Conservation (phyloP, 2,888 invertebrate genomes). For the Heliothis peltigera region DNA sequence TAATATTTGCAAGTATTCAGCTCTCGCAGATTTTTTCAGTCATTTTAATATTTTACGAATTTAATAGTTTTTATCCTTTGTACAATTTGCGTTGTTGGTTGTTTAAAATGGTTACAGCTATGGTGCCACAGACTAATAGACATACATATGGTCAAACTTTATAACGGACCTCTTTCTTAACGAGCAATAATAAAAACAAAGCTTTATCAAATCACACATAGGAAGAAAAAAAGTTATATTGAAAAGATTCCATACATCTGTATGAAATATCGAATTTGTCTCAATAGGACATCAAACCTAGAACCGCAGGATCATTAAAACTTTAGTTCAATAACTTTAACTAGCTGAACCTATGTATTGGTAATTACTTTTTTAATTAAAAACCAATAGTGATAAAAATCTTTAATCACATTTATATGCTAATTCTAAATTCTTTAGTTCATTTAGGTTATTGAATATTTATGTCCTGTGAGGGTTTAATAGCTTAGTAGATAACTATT, state of each 20-base stretch:
- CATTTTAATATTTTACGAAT: too few relatives aligned
- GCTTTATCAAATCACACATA: too few relatives aligned
- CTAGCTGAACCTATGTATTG: neutral
- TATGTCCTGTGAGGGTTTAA: neutral
- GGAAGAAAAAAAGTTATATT: too few relatives aligned
- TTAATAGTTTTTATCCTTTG: too few relatives aligned
- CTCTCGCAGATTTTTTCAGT: too few relatives aligned
- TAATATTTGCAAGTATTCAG: neutral
- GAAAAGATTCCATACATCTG: neutral
- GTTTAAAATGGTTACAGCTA: too few relatives aligned
- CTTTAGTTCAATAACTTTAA: neutral
- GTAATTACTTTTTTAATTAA: slow-evolving; percentile 32
- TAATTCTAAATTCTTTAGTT: slow-evolving; percentile 22
- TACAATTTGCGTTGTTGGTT: too few relatives aligned
- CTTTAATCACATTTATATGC: slow-evolving; percentile 34
- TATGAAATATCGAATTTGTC: neutral
- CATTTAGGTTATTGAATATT: slow-evolving; percentile 18
- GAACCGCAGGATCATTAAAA: neutral
- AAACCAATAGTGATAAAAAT: slow-evolving; percentile 31
- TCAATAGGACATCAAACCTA: neutral
- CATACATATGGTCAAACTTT: too few relatives aligned
- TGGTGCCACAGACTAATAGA: too few relatives aligned
- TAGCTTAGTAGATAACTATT: neutral
- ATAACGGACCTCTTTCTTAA: too few relatives aligned
- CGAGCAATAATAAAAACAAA: too few relatives aligned